Base-by-base conservation (phyloP, 2,888 invertebrate species). In the Formica aserva region DNA sequence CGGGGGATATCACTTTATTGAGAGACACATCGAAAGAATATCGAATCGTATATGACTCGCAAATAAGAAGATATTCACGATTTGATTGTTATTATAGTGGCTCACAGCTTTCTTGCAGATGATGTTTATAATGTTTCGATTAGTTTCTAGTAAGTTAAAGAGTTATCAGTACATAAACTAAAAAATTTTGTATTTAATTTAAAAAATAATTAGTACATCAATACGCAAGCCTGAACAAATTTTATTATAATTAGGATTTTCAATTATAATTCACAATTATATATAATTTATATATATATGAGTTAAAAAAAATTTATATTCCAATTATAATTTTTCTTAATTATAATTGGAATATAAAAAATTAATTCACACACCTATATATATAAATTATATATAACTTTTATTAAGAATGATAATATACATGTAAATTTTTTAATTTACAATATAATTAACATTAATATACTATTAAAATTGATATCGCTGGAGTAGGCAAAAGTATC, bases 401-500 rank as follows among this genome's bases (percentile, higher is more conserved):
- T 32, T 55, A 57, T 57, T 18, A 18, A 57, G 26, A 22, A 38
- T 57, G 18, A 15, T 38, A 57, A 57, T 18, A 22, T 35, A 57
- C 26, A 5, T 9, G 6, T 6, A 18, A 1, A 15, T 8, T 62
- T 4, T 74, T 63, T 22, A 29, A 22, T 22, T 76, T 48, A 22
- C n/a, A 8, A 6, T 52, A n/a, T 67, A 67, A 77, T 67, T 52
- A 41, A 71, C 6, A n/a, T 18, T 52, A 26, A 69, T 2, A n/a
- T n/a, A 8, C 18, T 41, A 57, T 57, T 6, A 57, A 15, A 29
- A 32, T 60, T 29, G 29, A 67, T 57, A 29, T 8, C 26, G 60
- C 18, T 38, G 11, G 32, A 78, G 32, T 18, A 60, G 71, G 41
- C 29, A 41, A 57, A 69, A 57, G 77, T 60, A 60, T 60, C 71